Evolutionary conservation across 2,888 invertebrate species (phyloP), one percentile per base, ranked within the genome.

Genomic region (Drosophila incognita): DNA sequence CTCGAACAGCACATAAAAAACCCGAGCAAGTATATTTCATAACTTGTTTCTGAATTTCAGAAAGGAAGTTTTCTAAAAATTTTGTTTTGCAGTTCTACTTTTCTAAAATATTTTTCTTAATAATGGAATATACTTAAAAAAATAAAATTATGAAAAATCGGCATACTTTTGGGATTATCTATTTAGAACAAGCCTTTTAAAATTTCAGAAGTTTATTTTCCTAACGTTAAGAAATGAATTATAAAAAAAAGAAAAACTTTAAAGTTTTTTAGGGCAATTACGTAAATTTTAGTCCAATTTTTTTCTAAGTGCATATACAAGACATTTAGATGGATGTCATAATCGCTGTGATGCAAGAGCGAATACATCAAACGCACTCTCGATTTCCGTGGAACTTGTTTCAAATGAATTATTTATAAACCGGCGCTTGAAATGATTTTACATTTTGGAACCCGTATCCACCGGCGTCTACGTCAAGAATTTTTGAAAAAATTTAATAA

Each of bases 351-450:
- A 62, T 75, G 75, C 69, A 77, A 79, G 46, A 35, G 21, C 61
- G 11, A 18, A 35, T 38, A 58, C 40, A 24, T 42, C 56, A 40
- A 57, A 57, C 49, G 56, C 69, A 87, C 84, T 84, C 70, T 89
- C 89, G 76, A 68, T 87, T 84, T 83, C 76, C 69, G 81, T 63
- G 68, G 64, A 83, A 79, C 82, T 81, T 31, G 71, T 74, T 86
- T 76, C 21, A 18, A 56, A 51, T n/a, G 42, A 46, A 65, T 48
- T 36, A 76, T 49, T 51, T 51, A 58, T 54, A 66, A 65, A 61
- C 52, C 48, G 67, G 71, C 76, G 62, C 68, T 48, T 49, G 35
- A 29, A 29, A 29, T 27, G 71, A 79, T 79, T 24, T 46, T 79
- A 79, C 73, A 76, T 76, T 66, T 29, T 60, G 33, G 40, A 87